Evolutionary conservation across 2,888 invertebrate species (phyloP), one percentile per base, ranked within the genome.

Genomic region (Eubasilissa splendida): DNA sequence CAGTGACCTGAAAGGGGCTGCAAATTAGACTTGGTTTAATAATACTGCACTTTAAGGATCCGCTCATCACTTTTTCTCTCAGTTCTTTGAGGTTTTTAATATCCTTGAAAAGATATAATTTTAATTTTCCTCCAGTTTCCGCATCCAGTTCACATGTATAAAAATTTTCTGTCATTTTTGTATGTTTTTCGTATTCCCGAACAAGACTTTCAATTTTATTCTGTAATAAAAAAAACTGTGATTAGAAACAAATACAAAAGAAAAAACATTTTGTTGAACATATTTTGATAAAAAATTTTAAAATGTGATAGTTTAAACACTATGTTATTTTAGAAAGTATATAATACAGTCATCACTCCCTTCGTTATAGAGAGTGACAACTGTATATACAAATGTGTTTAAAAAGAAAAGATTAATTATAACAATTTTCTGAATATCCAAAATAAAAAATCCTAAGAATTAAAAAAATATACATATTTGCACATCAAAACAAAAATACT

Each of bases 11-110:
- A 84, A 92, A 91, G 3, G 93, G 91, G 85, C 94, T 92, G 60
- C 91, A 83, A 82, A 95, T 90, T 77, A 94, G 86, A 78, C 86
- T 87, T 1, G 94, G 92, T 85, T 94, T 94, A 54, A 94, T 87
- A 3, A 93, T 87, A 73, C 92, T 91, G 86, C 94, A 94, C 79
- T 90, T 87, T 86, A 94, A 88, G 14, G 87, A 85, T 50, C 93
- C 93, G 14, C 86, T 87, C n/a, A 92, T 86, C 1, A 94, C 86
- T 84, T 92, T 91, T 82, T 89, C 87, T 83, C 90, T 88, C 63
- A 94, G 87, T 78, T 90, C 88, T 78, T 88, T 86, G 0, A 91
- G 87, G 85, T 95, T 94, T 85, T 89, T 86, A 0, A 94, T 92
- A 84, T 93, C 88, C 84, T 88, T 90, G 84, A 90, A 93, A 2